These are phyloP conservation scores for Colossoma macropomum DNA, from an alignment of 2,113 vertebrate species.

Conservation along the genomic window DNA sequence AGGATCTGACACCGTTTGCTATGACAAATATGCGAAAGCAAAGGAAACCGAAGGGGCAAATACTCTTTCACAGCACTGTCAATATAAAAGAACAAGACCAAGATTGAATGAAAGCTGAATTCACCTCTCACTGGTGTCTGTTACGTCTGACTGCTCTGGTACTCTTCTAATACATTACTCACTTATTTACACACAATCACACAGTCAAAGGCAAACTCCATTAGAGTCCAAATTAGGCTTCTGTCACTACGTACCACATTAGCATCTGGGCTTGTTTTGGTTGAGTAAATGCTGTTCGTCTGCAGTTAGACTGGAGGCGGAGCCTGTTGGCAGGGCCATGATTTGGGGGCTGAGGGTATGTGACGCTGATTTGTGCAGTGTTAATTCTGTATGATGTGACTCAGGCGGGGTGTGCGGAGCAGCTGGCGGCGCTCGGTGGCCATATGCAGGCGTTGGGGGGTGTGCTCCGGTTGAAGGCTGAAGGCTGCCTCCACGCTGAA, in stretches of 20 bases:
- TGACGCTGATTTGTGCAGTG: conserved; percentile 23
- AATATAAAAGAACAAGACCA: too few species aligned
- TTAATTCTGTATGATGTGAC: conserved; percentile 19
- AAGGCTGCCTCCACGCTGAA: background rate
- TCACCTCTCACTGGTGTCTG: background rate
- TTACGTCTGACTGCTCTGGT: background rate
- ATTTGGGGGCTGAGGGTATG: conserved; percentile 13
- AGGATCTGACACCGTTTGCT: too few species aligned
- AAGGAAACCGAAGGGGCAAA: too few species aligned
- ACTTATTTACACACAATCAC: background rate
- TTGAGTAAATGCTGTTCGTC: conserved; percentile 14
- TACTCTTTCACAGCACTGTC: too few species aligned
- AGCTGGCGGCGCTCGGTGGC: background rate
- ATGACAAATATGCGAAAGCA: too few species aligned
- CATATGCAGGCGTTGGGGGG: conserved; percentile 16
- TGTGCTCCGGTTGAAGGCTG: background rate
- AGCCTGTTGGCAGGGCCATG: conserved; percentile 13
- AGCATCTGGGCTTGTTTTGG: conserved; percentile 32
- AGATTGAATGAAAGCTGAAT: too few species aligned
- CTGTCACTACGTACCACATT: background rate
- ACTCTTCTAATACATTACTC: background rate
- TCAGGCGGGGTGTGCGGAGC: conserved; percentile 19
- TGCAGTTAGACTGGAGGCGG: background rate
- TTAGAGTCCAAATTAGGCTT: background rate
- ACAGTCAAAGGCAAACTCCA: background rate